Conservation (phyloP, 2,888 invertebrate genomes). For the Phymatocera aterrima region DNA sequence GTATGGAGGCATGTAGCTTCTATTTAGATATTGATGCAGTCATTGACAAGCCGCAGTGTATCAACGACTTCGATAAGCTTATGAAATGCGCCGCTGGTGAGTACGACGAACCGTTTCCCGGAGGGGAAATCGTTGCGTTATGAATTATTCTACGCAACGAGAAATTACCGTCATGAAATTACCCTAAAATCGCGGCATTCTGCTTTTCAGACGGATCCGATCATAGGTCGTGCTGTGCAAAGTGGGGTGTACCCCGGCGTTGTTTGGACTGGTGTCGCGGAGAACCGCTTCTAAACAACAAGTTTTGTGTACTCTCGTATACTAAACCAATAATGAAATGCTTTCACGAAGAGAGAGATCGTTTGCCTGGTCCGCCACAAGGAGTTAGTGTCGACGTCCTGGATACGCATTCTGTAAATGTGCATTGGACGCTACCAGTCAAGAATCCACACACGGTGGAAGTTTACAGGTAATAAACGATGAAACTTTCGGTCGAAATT, state of each 20-base stretch:
- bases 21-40: constrained; percentile 90
- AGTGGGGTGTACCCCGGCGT: constrained; percentile 86
- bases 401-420: constrained; percentile 78
- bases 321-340: constrained; percentile 87
- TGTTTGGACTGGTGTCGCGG: constrained; percentile 92
- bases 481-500: not conserved
- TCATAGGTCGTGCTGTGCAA: constrained; percentile 89
- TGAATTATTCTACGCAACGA: not conserved
- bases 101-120: constrained; percentile 76
- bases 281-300: constrained; percentile 81
- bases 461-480: constrained; percentile 77
- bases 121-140: not conserved
- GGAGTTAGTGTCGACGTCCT: constrained; percentile 79
- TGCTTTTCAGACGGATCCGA: constrained; percentile 77
- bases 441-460: constrained; percentile 91
- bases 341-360: constrained; percentile 87
- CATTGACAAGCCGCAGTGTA: constrained; percentile 87
- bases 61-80: constrained; percentile 89
- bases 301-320: constrained; percentile 83
- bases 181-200: not conserved
- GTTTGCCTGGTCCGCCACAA: constrained; percentile 88
- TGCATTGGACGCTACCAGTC: constrained; percentile 86
- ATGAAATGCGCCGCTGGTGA: constrained; percentile 91
- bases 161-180: not conserved
- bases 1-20: constrained; percentile 90